Conservation (phyloP, 1,140 invertebrate species). For the Musca vetustissima region DNA sequence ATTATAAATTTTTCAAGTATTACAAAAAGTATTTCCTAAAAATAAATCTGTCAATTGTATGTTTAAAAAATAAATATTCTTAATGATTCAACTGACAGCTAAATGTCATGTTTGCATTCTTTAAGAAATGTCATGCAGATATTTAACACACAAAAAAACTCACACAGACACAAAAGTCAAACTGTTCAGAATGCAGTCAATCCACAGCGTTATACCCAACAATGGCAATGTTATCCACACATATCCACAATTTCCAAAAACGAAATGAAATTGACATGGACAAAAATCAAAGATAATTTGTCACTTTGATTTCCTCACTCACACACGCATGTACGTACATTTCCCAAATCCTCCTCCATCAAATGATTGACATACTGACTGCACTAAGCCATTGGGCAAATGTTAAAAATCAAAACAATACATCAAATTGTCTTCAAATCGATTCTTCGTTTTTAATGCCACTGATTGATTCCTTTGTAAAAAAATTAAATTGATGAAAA, state of each 20-base stretch:
- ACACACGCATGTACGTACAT: not conserved
- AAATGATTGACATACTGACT: not conserved
- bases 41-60: too few relatives aligned
- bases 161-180: too few relatives aligned
- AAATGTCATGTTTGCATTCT: conserved; percentile 47
- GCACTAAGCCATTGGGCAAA: conserved; percentile 31
- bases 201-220: too few relatives aligned
- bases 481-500: too few relatives aligned
- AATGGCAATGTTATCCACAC: too few relatives aligned
- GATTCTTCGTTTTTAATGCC: not conserved
- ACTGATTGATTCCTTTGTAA: conserved; percentile 52
- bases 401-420: conserved; percentile 41
- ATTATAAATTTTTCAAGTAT: too few relatives aligned
- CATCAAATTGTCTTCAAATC: conserved; percentile 41
- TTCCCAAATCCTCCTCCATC: not conserved
- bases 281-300: conserved; percentile 14
- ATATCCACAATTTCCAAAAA: too few relatives aligned
- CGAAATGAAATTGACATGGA: not conserved
- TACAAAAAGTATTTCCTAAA: too few relatives aligned
- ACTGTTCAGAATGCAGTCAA: not conserved
- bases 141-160: not conserved
- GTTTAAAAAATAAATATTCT: too few relatives aligned
- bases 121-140: not conserved
- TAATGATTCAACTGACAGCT: conserved; percentile 26
- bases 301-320: not conserved